Percentiles rank a stretch among this genome's conserved stretches.
phyloP scores from a whole-genome alignment of 2,797 vertebrate genomes.

The Potorous gilbertii region DNA sequence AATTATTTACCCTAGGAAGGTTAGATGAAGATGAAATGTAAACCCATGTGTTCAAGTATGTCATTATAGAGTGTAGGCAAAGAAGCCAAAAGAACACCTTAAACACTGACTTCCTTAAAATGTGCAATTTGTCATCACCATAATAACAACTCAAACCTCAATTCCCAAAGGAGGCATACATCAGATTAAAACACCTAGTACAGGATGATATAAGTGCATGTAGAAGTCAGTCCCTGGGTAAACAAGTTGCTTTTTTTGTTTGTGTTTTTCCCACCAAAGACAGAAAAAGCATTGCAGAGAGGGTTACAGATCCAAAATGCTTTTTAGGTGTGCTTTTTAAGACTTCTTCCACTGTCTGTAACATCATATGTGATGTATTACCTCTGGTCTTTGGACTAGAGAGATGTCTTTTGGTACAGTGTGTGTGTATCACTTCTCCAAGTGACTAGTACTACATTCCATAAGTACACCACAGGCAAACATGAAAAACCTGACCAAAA shows the following conservation, averaged over 20 bases:
- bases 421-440: neutral
- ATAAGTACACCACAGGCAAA: neutral
- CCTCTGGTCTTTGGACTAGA: neutral
- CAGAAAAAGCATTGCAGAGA: neutral
- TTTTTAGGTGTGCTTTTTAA: neutral
- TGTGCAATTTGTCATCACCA: neutral
- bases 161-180: neutral
- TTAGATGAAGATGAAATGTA: neutral
- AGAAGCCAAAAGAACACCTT: neutral
- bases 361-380: neutral
- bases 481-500: neutral
- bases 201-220: neutral
- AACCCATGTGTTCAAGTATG: neutral
- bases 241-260: neutral
- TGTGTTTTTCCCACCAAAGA: neutral
- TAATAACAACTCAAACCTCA: neutral
- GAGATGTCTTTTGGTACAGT: neutral
- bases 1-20: neutral
- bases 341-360: neutral
- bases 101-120: neutral
- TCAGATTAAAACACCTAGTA: neutral
- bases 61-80: neutral
- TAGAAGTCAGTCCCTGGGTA: neutral
- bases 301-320: neutral
- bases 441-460: neutral